Evolutionary conservation across 2,113 vertebrate genomes (phyloP).

Genomic region (Leptobrachium ailaonicum): DNA sequence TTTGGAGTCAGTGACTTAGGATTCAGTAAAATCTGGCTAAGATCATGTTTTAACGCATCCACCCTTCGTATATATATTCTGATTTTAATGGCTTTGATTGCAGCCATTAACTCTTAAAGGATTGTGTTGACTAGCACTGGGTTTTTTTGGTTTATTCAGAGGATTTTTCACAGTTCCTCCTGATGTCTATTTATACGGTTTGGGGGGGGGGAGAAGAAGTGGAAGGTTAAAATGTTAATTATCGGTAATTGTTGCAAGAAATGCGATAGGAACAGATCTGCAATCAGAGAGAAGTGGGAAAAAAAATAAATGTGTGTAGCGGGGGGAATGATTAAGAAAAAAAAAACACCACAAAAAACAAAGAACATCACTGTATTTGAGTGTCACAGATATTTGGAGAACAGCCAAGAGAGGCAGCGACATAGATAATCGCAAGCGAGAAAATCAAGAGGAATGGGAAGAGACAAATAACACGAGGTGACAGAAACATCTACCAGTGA

Average conservation of each 20-base stretch:
- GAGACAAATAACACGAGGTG: constrained; percentile 27
- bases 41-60: too few relatives aligned
- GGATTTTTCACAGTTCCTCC: too few relatives aligned
- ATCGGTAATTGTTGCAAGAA: constrained; percentile 38
- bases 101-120: constrained; percentile 39
- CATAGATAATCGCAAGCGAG: constrained; percentile 10
- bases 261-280: constrained; percentile 38
- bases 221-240: constrained; percentile 21
- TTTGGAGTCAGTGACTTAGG: too few relatives aligned
- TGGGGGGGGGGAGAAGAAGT: too few relatives aligned
- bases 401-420: constrained; percentile 30
- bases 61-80: too few relatives aligned
- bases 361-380: constrained; percentile 20
- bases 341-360: constrained; percentile 27
- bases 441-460: constrained; percentile 28
- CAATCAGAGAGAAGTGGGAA: constrained; percentile 33
- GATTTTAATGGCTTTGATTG: constrained; percentile 33
- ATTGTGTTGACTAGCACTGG: constrained; percentile 48
- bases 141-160: constrained; percentile 15
- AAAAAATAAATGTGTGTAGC: background rate
- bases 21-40: too few relatives aligned
- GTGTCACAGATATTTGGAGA: constrained; percentile 39
- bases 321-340: background rate
- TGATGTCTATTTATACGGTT: too few relatives aligned
- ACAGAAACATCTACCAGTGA: constrained; percentile 30